Percentiles rank a stretch among this genome's conserved stretches.
phyloP scores from a whole-genome alignment of 2,797 vertebrate species.

The Valencia hispanica region DNA sequence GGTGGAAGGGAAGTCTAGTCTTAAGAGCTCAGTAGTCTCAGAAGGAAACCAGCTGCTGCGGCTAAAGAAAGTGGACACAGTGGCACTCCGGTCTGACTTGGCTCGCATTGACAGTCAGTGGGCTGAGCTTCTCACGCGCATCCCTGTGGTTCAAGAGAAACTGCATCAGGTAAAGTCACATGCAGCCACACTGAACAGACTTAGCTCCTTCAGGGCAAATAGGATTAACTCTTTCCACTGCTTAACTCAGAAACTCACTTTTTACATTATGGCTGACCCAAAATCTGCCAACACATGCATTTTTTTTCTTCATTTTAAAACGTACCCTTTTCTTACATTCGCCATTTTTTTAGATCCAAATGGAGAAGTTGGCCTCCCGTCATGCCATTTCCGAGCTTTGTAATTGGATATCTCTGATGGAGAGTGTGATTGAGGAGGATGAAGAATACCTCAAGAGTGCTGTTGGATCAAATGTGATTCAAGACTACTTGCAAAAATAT shows the following conservation, averaged over 20 bases:
- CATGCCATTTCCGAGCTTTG: slow-evolving; percentile 94
- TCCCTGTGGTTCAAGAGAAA: slow-evolving; percentile 95
- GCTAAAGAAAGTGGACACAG: slow-evolving; percentile 94
- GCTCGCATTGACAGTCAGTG: slow-evolving; percentile 90
- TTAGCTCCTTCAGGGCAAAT: slow-evolving; percentile 46
- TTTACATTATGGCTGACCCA: slow-evolving; percentile 13
- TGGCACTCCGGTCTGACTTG: slow-evolving; percentile 86
- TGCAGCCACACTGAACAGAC: slow-evolving; percentile 30
- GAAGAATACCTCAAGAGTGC: slow-evolving; percentile 90
- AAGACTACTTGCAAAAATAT: slow-evolving; percentile 93
- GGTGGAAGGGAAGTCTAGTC: slow-evolving; percentile 90
- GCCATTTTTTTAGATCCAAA: slow-evolving; percentile 85
- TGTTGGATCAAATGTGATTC: slow-evolving; percentile 87
- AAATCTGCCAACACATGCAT: slow-evolving; percentile 6
- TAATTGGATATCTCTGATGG: slow-evolving; percentile 95
- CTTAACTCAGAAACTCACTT: slow-evolving; percentile 13
- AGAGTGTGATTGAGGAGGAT: slow-evolving; percentile 91
- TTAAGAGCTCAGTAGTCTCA: slow-evolving; percentile 90
- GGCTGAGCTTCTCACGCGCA: slow-evolving; percentile 91
- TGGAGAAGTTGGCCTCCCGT: slow-evolving; percentile 95
- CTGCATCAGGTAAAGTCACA: slow-evolving; percentile 90
- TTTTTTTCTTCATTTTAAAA: not conserved
- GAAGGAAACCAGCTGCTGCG: slow-evolving; percentile 93
- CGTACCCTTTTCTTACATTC: not conserved
- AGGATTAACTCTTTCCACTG: slow-evolving; percentile 48